A percentile compares a stretch with the other conserved stretches of the same genome.
These are phyloP conservation scores for Motacilla tschutschensis DNA, from an alignment of 2,113 vertebrate species.

Conservation along the genomic window DNA sequence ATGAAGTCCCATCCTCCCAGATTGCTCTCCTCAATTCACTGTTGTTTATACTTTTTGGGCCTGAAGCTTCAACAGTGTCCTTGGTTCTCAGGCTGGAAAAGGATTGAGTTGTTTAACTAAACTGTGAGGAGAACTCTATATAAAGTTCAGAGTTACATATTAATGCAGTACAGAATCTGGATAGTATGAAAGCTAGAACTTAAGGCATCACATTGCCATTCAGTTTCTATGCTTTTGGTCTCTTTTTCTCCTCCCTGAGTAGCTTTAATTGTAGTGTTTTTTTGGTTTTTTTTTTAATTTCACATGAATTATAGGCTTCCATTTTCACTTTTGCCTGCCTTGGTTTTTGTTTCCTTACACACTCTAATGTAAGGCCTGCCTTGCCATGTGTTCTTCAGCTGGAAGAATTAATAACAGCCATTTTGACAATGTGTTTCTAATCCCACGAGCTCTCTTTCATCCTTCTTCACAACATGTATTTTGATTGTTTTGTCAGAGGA, in stretches of 20 bases:
- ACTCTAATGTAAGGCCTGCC: background rate
- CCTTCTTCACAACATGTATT: background rate
- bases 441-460: background rate
- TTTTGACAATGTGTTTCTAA: background rate
- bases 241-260: background rate
- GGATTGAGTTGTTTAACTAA: background rate
- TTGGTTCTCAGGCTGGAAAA: background rate
- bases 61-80: fast-evolving
- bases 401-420: background rate
- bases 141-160: background rate
- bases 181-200: background rate
- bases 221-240: background rate
- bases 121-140: background rate
- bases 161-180: background rate
- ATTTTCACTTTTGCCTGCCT: background rate
- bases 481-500: background rate
- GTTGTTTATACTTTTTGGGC: background rate
- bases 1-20: background rate
- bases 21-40: fast-evolving
- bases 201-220: background rate
- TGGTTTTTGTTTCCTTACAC: background rate
- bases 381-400: background rate
- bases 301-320: background rate
- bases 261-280: fast-evolving
- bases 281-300: background rate